phyloP scores from a whole-genome alignment of 2,113 vertebrate genomes.

The Pantherophis guttatus region DNA sequence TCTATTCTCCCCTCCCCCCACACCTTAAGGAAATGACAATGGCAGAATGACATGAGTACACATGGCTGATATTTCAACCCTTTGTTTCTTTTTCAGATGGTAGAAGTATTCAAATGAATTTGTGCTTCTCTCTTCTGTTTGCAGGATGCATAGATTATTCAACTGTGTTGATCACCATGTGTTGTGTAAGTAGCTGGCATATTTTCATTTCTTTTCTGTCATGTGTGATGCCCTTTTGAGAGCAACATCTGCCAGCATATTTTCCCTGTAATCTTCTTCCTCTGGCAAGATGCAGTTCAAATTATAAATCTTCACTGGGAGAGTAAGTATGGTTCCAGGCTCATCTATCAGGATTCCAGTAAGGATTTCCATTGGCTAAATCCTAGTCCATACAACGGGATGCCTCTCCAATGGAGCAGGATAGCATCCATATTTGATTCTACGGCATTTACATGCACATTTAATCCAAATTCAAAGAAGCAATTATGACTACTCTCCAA shows the following conservation, averaged over 20 bases:
- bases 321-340: conserved; percentile 15
- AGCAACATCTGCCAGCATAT: conserved; percentile 42
- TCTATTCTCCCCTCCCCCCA: background rate
- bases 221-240: conserved; percentile 36
- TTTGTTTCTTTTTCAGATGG: background rate
- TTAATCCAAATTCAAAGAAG: background rate
- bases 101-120: conserved; percentile 11
- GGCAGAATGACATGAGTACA: background rate
- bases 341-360: conserved; percentile 28
- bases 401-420: background rate
- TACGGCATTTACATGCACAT: background rate
- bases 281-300: conserved; percentile 42
- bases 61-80: background rate
- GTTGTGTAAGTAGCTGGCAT: background rate
- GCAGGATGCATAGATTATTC: background rate
- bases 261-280: conserved; percentile 23
- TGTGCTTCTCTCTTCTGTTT: conserved; percentile 27
- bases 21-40: background rate
- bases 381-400: background rate
- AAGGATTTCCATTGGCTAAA: background rate
- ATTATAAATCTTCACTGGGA: conserved; percentile 29
- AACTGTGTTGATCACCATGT: conserved; percentile 20
- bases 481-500: background rate
- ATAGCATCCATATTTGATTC: background rate
- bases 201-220: conserved; percentile 41